Evolutionary conservation across 2,888 invertebrate species (phyloP), one percentile per base, ranked within the genome.

Genomic region (Macrophya annulata): DNA sequence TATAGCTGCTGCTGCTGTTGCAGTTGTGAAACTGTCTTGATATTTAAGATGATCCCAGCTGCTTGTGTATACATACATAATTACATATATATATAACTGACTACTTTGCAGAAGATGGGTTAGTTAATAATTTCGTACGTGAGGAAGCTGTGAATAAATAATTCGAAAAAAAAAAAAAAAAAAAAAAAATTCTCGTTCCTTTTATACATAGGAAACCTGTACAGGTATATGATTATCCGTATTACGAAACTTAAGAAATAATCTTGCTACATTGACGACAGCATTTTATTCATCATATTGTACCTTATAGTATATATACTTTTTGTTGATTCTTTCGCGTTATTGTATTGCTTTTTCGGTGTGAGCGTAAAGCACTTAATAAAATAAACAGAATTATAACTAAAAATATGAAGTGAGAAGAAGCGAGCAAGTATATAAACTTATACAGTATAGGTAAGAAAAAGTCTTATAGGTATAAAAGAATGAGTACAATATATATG

Each of bases 351-450:
- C 55, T 77, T 55, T 51, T 17, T 55, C 37, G 55, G 8, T 25
- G 31, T 77, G 31, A 77, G 77, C 77, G 31, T 10, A 17, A 55
- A 84, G 79, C 65, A 87, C 77, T 55, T 74, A 77, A 83, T 43
- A 84, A 77, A 77, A 68, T 71, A 8, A 85, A 84, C 48, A 86
- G 43, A 74, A 86, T n/a, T n/a, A n/a, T 76, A 84, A 85, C 62
- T 81, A 86, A 86, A 87, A 86, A 86, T 86, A 85, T 83, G 85
- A 86, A 86, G 85, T 85, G 85, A 82, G 88, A 86, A 87, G 86
- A 86, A 88, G 86, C 71, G 40, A 72, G 31, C 37, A 40, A 17
- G 43, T n/a, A 72, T 1, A 74, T n/a, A 45, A 72, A 45, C 31
- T 17, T 5, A 37, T 37, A 72, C n/a, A n/a, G n/a, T 21, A 21